Conservation (phyloP, 1,140 invertebrate species). For the Papilio machaon region DNA sequence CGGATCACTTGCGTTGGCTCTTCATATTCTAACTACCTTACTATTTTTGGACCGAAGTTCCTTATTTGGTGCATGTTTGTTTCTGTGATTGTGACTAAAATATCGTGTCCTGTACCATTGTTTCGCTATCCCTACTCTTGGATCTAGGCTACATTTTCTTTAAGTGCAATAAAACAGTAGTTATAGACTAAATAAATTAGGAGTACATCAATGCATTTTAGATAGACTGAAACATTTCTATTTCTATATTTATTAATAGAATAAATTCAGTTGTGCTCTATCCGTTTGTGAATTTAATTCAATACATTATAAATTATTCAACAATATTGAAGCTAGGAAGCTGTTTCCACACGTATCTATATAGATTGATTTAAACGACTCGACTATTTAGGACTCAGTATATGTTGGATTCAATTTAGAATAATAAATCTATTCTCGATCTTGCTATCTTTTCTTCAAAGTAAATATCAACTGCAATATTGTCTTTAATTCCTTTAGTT, state of each 20-base stretch:
- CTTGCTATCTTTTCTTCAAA: not conserved
- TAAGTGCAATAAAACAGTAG: too few species aligned
- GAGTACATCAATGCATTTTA: not conserved
- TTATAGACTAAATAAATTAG: too few species aligned
- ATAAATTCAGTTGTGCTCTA: not conserved
- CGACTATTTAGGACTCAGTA: not conserved
- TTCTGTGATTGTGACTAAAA: too few species aligned
- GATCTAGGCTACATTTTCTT: too few species aligned
- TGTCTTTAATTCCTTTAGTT: not conserved
- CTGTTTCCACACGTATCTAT: not conserved
- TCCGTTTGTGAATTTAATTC: not conserved
- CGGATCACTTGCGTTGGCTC: too few species aligned
- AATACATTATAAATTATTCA: slow-evolving; percentile 29
- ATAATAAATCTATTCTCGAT: not conserved
- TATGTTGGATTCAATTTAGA: not conserved
- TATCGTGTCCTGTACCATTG: too few species aligned
- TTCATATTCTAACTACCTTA: too few species aligned
- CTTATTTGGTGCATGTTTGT: too few species aligned
- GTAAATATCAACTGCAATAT: not conserved
- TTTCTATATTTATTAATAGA: not conserved
- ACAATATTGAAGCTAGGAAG: not conserved
- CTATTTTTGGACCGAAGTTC: too few species aligned
- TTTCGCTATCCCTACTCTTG: too few species aligned
- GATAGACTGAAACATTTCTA: not conserved
- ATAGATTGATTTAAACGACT: slow-evolving; percentile 1